Percentiles rank a stretch among this genome's conserved stretches.
phyloP scores from a whole-genome alignment of 2,888 invertebrate genomes.

The Thymelicus lineola region DNA sequence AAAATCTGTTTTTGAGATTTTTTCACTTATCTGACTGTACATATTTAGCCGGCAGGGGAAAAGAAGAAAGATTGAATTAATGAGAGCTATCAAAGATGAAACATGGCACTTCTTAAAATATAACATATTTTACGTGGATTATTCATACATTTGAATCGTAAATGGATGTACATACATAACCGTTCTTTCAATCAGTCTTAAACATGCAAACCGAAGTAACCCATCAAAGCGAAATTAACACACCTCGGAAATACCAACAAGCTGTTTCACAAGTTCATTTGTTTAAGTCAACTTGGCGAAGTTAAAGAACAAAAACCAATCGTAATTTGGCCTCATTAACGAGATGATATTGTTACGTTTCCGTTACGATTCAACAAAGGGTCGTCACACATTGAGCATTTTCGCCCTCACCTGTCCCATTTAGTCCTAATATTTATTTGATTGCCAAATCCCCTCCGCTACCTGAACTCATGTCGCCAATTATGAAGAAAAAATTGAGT shows the following conservation, averaged over 20 bases:
- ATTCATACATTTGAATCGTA: too few relatives aligned
- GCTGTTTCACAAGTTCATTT: background rate
- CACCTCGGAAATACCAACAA: background rate
- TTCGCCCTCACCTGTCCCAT: constrained; percentile 69
- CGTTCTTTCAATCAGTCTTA: too few relatives aligned
- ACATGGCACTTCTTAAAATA: too few relatives aligned
- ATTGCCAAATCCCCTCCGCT: constrained; percentile 72
- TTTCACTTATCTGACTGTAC: too few relatives aligned
- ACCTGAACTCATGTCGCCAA: constrained; percentile 46
- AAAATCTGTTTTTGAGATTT: too few relatives aligned
- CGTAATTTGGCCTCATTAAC: constrained; percentile 50
- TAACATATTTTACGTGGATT: too few relatives aligned
- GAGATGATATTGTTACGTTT: constrained; percentile 44
- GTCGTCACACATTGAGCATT: constrained; percentile 56
- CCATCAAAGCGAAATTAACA: background rate
- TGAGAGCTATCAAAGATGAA: too few relatives aligned
- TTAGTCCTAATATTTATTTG: constrained; percentile 79
- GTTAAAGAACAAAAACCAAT: constrained; percentile 38
- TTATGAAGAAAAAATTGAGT: constrained; percentile 51
- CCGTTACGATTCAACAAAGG: constrained; percentile 46
- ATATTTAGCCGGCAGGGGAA: too few relatives aligned
- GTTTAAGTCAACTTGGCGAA: constrained; percentile 1
- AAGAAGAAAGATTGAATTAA: too few relatives aligned
- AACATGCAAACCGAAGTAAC: background rate
- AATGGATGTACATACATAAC: too few relatives aligned